A percentile compares a stretch with the other conserved stretches of the same genome.
phyloP scores from a whole-genome alignment of 2,797 vertebrate genomes.

The Glossophaga mutica region DNA sequence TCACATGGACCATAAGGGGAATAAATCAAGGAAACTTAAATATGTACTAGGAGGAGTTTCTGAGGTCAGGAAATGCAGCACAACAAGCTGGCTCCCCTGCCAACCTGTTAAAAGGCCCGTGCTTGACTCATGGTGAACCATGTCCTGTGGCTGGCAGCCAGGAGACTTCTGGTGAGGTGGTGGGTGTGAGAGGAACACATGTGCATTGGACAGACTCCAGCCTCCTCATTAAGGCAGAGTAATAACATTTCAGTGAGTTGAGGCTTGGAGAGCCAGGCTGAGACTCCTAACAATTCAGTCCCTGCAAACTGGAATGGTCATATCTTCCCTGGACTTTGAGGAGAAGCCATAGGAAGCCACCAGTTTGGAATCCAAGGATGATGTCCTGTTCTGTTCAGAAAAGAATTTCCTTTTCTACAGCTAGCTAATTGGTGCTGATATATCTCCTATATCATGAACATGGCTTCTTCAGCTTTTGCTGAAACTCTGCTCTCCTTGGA shows the following conservation, averaged over 20 bases:
- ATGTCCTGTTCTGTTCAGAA: not conserved
- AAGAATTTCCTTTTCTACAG: not conserved
- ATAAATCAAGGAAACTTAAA: constrained; percentile 61
- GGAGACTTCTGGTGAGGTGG: constrained; percentile 23
- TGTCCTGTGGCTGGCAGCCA: constrained; percentile 52
- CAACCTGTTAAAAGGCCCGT: constrained; percentile 37
- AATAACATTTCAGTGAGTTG: not conserved
- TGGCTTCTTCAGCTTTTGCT: not conserved
- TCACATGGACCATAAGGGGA: constrained; percentile 48
- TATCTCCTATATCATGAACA: not conserved
- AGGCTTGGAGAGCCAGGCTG: not conserved
- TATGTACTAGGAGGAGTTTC: constrained; percentile 43
- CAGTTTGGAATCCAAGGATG: not conserved
- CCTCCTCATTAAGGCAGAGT: not conserved
- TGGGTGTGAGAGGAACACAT: constrained; percentile 14
- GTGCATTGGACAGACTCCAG: not conserved
- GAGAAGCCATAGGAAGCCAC: not conserved
- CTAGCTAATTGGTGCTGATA: not conserved
- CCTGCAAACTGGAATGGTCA: not conserved
- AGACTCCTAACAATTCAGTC: not conserved
- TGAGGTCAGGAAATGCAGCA: constrained; percentile 42
- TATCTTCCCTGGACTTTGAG: not conserved
- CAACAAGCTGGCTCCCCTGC: constrained; percentile 26
- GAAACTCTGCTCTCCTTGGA: not conserved
- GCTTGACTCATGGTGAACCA: constrained; percentile 39